Evolutionary conservation across 2,888 invertebrate genomes (phyloP).

Genomic region (Drosophila nigricruria): DNA sequence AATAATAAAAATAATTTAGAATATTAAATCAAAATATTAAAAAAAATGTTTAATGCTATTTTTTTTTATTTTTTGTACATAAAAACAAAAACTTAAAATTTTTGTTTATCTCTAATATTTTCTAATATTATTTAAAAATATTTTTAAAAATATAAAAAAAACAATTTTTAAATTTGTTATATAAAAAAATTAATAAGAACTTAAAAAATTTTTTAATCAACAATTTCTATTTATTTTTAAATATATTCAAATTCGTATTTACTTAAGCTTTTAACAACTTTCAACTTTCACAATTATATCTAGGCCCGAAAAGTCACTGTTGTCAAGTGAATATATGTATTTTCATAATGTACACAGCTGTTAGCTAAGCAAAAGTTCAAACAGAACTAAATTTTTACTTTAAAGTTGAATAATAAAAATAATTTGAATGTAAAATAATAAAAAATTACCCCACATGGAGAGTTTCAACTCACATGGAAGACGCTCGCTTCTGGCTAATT

Average conservation of each 20-base stretch:
- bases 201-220: too few relatives aligned
- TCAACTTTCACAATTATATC: not conserved
- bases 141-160: not conserved
- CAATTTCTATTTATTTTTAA: not conserved
- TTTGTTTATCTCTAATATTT: too few relatives aligned
- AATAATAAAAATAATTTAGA: not conserved
- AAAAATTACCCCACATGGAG: conserved; percentile 5
- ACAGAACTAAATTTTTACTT: not conserved
- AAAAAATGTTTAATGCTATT: too few relatives aligned
- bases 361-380: not conserved
- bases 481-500: conserved; percentile 41
- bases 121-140: not conserved
- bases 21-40: not conserved
- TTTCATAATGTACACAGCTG: not conserved
- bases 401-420: not conserved
- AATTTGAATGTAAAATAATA: not conserved
- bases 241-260: not conserved
- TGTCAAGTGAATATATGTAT: not conserved
- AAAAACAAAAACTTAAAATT: too few relatives aligned
- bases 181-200: too few relatives aligned
- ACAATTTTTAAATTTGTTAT: too few relatives aligned
- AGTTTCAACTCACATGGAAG: conserved; percentile 17
- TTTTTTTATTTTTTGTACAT: too few relatives aligned
- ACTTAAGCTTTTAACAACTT: not conserved
- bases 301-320: not conserved